These are phyloP conservation scores for Trichogramma dendrolimi DNA, from an alignment of 2,888 invertebrate genomes.

Conservation along the genomic window DNA sequence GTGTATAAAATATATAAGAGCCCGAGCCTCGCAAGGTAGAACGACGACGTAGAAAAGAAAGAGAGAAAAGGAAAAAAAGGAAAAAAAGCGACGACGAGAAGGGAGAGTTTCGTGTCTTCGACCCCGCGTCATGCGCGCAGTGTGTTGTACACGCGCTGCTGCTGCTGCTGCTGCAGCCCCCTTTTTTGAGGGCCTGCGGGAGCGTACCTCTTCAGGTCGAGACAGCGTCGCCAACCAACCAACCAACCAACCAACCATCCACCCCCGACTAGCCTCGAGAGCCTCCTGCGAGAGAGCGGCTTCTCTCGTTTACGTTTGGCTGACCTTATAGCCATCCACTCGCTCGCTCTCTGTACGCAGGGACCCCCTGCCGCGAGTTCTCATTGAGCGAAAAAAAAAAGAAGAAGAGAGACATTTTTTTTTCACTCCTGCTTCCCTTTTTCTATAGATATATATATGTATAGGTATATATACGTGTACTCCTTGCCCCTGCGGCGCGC, in stretches of 20 bases:
- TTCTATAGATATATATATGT: too few species aligned
- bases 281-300: conserved; percentile 11
- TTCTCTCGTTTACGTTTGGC: conserved; percentile 40
- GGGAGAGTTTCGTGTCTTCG: neutral
- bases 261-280: conserved; percentile 2
- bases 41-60: neutral
- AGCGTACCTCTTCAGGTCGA: too few species aligned
- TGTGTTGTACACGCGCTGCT: too few species aligned
- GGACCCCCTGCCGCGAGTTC: conserved; percentile 26
- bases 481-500: too few species aligned
- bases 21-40: too few species aligned
- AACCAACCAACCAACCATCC: neutral
- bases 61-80: conserved; percentile 28
- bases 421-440: too few species aligned
- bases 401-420: neutral
- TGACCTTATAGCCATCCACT: conserved; percentile 32
- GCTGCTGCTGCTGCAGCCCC: too few species aligned
- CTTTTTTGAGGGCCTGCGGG: too few species aligned
- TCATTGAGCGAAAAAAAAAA: conserved; percentile 32
- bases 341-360: too few species aligned
- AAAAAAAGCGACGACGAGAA: conserved; percentile 23
- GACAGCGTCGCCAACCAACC: too few species aligned
- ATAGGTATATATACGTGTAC: too few species aligned
- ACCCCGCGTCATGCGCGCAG: neutral
- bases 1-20: too few species aligned